phyloP scores from a whole-genome alignment of 2,888 invertebrate genomes.

The Sarcophaga caerulescens region DNA sequence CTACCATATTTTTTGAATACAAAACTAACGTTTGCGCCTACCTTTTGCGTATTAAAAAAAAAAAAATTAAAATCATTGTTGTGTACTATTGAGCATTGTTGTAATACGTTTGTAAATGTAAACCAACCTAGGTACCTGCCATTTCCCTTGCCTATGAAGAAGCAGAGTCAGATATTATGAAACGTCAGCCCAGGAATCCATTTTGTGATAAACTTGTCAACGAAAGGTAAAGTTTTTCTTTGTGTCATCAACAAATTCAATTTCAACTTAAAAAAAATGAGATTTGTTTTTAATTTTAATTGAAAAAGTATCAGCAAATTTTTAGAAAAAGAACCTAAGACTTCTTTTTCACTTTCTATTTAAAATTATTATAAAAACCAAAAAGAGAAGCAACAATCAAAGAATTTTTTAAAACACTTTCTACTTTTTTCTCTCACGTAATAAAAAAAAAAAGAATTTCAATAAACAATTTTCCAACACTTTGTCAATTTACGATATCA shows the following conservation, averaged over 20 bases:
- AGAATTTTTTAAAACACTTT: not conserved
- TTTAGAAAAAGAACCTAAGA: conserved; percentile 18
- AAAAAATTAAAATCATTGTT: conserved; percentile 28
- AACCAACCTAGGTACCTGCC: conserved; percentile 91
- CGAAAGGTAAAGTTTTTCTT: conserved; percentile 90
- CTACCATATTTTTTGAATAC: conserved; percentile 34
- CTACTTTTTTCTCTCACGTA: not conserved
- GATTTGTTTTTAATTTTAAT: conserved; percentile 31
- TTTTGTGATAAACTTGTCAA: conserved; percentile 99
- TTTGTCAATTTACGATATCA: not conserved
- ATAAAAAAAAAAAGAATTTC: not conserved
- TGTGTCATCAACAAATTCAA: conserved; percentile 71
- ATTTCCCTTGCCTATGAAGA: conserved; percentile 99
- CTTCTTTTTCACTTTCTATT: not conserved
- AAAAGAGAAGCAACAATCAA: conserved; percentile 1
- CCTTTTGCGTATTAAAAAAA: conserved; percentile 19
- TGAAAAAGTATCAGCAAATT: conserved; percentile 52
- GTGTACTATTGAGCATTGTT: conserved; percentile 39
- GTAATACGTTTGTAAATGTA: conserved; percentile 53
- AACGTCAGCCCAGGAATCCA: conserved; percentile 98
- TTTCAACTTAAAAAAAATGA: conserved; percentile 14
- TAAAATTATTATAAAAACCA: not conserved
- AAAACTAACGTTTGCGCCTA: conserved; percentile 3
- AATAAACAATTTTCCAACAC: conserved; percentile 21
- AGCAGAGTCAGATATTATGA: conserved; percentile 99